Conservation (phyloP, 2,888 invertebrate genomes). For the Volucella bombylans region DNA sequence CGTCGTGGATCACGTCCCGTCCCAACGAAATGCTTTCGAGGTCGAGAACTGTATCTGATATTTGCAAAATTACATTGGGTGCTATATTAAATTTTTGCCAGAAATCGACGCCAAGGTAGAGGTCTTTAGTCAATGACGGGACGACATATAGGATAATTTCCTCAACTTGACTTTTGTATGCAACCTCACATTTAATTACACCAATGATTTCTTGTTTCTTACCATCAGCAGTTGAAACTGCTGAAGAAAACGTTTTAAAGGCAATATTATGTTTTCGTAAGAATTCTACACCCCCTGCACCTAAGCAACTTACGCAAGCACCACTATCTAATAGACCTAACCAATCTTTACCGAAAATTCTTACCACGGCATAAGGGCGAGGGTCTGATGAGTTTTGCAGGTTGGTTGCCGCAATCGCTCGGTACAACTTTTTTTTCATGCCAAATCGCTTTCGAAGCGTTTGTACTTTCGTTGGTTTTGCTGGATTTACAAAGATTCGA, state of each 20-base stretch:
- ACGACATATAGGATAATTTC: neutral
- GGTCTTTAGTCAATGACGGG: no score
- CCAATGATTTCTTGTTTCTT: neutral
- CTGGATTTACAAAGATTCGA: neutral
- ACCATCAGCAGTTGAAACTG: neutral
- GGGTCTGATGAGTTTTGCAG: neutral
- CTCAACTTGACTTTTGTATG: neutral
- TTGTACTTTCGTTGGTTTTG: neutral
- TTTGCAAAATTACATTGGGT: no score
- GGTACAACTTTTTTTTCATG: neutral
- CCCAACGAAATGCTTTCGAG: no score
- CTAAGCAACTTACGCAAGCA: no score
- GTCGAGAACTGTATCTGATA: no score
- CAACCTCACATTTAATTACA: neutral
- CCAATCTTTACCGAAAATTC: neutral
- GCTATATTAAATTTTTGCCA: no score
- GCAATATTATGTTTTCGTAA: neutral
- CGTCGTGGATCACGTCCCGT: no score
- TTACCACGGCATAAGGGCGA: neutral
- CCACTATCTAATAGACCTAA: slow-evolving; percentile 14
- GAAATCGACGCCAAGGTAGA: no score
- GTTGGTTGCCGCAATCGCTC: neutral
- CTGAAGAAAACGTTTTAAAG: neutral
- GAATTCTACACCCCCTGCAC: neutral
- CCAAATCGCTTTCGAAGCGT: slow-evolving; percentile 4